Percentiles rank a stretch among this genome's conserved stretches.
Evolutionary conservation across 2,888 invertebrate genomes (phyloP).

Genomic region (Barypeithes pellucidus): DNA sequence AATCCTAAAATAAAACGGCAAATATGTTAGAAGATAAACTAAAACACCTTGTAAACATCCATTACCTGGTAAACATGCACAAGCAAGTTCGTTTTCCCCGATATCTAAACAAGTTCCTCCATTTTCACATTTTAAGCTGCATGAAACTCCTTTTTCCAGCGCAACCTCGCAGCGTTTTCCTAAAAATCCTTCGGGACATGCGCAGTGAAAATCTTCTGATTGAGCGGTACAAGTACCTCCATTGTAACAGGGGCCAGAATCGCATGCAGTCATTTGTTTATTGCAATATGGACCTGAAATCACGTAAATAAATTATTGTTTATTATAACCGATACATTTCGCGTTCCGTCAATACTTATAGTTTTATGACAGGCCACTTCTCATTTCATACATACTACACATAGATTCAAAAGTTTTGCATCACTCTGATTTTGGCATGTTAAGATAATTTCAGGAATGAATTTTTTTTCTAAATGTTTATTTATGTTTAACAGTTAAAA

Average conservation of each 20-base stretch:
- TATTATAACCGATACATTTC: neutral
- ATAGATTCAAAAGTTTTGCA: too few relatives aligned
- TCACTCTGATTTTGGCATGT: too few relatives aligned
- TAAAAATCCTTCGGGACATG: conserved; percentile 71
- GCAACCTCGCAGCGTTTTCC: conserved; percentile 70
- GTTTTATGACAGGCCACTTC: conserved; percentile 15
- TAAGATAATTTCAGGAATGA: too few relatives aligned
- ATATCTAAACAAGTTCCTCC: conserved; percentile 71
- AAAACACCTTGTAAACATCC: neutral
- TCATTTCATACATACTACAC: too few relatives aligned
- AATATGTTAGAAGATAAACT: conserved; percentile 14
- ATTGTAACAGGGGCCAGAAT: conserved; percentile 74
- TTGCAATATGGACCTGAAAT: conserved; percentile 74
- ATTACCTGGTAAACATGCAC: conserved; percentile 67
- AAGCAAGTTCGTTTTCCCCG: conserved; percentile 68
- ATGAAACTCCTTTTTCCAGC: conserved; percentile 60
- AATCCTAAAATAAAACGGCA: conserved; percentile 60
- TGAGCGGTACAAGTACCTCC: conserved; percentile 70
- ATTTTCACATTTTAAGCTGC: conserved; percentile 71
- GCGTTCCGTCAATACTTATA: neutral
- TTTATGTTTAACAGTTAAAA: too few relatives aligned
- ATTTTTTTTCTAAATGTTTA: too few relatives aligned
- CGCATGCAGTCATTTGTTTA: conserved; percentile 70
- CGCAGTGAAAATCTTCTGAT: conserved; percentile 68
- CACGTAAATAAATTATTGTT: neutral